Evolutionary conservation across 2,797 vertebrate species (phyloP), one percentile per base, ranked within the genome.

Genomic region (Myoxocephalus aenaeus): DNA sequence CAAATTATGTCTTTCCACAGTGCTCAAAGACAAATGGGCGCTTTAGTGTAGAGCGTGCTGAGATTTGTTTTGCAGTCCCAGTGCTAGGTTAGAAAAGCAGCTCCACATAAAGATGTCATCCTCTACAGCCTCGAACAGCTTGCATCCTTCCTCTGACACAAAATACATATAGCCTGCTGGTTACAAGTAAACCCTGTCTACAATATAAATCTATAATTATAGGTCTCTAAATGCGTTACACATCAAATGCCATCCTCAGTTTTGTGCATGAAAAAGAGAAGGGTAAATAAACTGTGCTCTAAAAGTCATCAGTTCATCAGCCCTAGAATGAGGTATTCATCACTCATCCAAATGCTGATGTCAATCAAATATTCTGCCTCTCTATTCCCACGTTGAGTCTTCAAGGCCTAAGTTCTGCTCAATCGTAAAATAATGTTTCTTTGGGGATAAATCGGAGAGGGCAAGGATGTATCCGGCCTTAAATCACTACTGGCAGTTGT

Each of bases 401-500:
- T 81, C 65, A 65, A 89, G 80, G 82, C 76, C 72, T 38, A 68
- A 83, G 50, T 79, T 85, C 72, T 83, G 73, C 70, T 82, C 70
- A 61, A 85, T 84, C 73, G 65, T 72, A 88, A 86, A 90, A 84
- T 73, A 54, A 88, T 91, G 89, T 87, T 88, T 85, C 79, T 87
- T 86, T 75, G 56, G 70, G 84, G 86, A 82, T 78, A 70, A 79
- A 78, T 80, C 80, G 77, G 68, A 90, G 74, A 74, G 77, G 75
- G 77, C 77, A 79, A 72, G 72, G 75, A 88, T 77, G 70, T 54
- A 77, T 82, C 82, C 34, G 9, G 59, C 61, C 81, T 88, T 91
- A 85, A 91, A 92, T 91, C 85, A 86, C 76, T 69, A 17, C 65
- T 79, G 80, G 86, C 86, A 86, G 80, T 79, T 87, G 73, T 86